Evolutionary conservation across 2,113 vertebrate genomes (phyloP).

Genomic region (Anoura caudifer): DNA sequence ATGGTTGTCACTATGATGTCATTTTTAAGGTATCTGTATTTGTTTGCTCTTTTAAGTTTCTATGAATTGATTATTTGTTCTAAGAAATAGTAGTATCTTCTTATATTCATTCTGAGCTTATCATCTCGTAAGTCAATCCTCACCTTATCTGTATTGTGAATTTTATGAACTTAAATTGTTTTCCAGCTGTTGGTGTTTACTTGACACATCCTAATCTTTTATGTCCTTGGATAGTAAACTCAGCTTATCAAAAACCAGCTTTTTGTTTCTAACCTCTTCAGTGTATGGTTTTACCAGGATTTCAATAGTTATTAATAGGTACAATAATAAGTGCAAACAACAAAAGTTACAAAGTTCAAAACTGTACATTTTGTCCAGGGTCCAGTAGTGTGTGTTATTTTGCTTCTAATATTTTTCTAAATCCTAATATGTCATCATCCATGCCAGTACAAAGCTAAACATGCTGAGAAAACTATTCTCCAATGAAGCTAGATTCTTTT

Average conservation of each 20-base stretch:
- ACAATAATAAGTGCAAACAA: not conserved
- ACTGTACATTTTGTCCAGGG: not conserved
- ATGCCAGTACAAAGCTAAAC: not conserved
- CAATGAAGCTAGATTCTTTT: not conserved
- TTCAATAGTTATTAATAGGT: not conserved
- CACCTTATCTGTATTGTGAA: not conserved
- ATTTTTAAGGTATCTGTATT: not conserved
- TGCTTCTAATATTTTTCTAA: not conserved
- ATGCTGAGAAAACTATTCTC: not conserved
- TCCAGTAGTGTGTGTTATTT: not conserved
- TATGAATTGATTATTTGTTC: not conserved
- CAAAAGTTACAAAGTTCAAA: not conserved
- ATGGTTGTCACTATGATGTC: not conserved
- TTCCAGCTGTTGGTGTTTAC: not conserved
- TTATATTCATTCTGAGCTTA: not conserved
- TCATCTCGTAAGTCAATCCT: not conserved
- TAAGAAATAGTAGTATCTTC: not conserved
- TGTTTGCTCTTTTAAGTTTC: not conserved
- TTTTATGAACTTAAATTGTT: not conserved
- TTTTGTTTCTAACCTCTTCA: constrained; percentile 19
- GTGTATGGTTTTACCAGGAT: not conserved
- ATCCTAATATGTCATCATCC: not conserved
- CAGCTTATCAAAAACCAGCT: not conserved
- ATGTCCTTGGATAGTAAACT: not conserved
- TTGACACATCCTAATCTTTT: not conserved